Conservation (phyloP, 2,797 vertebrate species). For the Rhadinocentrus ornatus region DNA sequence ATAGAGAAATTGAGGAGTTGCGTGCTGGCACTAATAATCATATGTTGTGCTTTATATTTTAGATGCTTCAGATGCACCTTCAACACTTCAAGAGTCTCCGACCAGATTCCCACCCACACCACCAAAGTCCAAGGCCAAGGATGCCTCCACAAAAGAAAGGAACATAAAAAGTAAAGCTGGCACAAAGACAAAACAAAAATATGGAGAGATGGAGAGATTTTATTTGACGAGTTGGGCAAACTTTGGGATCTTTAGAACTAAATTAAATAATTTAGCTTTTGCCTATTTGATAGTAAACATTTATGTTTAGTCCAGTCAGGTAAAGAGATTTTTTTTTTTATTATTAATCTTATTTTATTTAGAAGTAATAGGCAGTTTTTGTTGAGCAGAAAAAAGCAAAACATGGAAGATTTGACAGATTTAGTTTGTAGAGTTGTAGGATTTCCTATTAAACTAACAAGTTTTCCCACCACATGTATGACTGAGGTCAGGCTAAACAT, state of each 20-base stretch:
- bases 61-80: slow-evolving; percentile 89
- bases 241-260: neutral
- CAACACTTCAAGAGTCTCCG: slow-evolving; percentile 85
- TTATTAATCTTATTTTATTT: neutral
- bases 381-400: neutral
- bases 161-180: slow-evolving; percentile 57
- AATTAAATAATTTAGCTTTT: neutral
- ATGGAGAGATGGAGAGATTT: neutral
- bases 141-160: slow-evolving; percentile 34
- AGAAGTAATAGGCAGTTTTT: neutral
- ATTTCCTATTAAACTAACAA: neutral
- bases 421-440: neutral
- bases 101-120: slow-evolving; percentile 88
- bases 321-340: neutral
- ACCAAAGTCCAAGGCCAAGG: slow-evolving; percentile 86
- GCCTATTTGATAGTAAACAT: neutral
- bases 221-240: neutral
- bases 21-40: neutral
- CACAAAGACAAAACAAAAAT: slow-evolving; percentile 29
- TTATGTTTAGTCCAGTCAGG: neutral
- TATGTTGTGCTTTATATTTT: slow-evolving; percentile 60
- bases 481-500: neutral
- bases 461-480: neutral
- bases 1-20: neutral
- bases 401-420: neutral